Conservation (phyloP, 1,140 invertebrate species). For the Drosophila orena region DNA sequence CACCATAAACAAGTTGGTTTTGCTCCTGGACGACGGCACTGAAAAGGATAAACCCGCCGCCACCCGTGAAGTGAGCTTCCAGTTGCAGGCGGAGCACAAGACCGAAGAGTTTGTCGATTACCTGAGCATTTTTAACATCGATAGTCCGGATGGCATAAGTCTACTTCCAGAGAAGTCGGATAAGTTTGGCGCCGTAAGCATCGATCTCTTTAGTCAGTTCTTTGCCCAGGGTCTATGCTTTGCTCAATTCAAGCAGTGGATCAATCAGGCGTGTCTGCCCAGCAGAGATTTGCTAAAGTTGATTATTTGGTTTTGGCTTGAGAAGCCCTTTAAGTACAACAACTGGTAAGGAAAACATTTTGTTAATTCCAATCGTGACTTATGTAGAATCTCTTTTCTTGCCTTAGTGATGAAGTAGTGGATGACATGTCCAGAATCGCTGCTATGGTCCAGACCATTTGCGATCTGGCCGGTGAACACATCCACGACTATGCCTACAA, state of each 20-base stretch:
- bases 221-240: constrained; percentile 60
- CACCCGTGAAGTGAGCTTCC: constrained; percentile 61
- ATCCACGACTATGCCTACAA: constrained; percentile 87
- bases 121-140: constrained; percentile 72
- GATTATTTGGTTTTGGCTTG: constrained; percentile 78
- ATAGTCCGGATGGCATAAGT: constrained; percentile 42
- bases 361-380: not conserved
- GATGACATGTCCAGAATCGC: constrained; percentile 81
- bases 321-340: constrained; percentile 74
- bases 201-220: constrained; percentile 66
- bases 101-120: constrained; percentile 77
- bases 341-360: constrained; percentile 56
- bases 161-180: constrained; percentile 48
- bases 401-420: constrained; percentile 76
- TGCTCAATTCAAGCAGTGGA: constrained; percentile 69
- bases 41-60: constrained; percentile 24
- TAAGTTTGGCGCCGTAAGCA: constrained; percentile 67
- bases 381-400: not conserved
- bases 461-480: constrained; percentile 69
- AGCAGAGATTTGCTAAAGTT: constrained; percentile 72
- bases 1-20: constrained; percentile 77
- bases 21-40: constrained; percentile 54
- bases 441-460: constrained; percentile 68
- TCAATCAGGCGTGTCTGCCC: constrained; percentile 47
- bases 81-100: constrained; percentile 50